Base-by-base conservation (phyloP, 2,797 vertebrate species). In the Cossypha caffra region DNA sequence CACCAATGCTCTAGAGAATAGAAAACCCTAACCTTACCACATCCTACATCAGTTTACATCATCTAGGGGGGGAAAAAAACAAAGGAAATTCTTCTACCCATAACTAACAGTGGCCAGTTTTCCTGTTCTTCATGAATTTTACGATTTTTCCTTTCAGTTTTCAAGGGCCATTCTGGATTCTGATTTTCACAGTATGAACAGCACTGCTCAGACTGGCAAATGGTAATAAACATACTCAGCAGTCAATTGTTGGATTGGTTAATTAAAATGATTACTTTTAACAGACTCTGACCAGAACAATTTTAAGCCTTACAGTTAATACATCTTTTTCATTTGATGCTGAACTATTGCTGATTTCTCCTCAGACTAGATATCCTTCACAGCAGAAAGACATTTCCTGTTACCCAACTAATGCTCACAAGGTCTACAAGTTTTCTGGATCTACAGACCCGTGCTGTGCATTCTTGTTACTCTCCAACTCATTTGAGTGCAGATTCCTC, bases 21-120 rank as follows among this genome's bases (percentile, higher is more conserved):
- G 28, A 76, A 87, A 81, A 91, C 31, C 73, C 51, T 38, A 45
- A 63, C 0, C 31, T 88, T 58, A 59, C 3, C 35, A 33, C 11
- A 55, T 50, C 16, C 18, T 59, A 29, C 5, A 5, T 28, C 54
- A 82, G 25, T 55, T 89, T 66, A 62, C 13, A 73, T 12, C 10
- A 63, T 6, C 25, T 7, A 1, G 5, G 13, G 4, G 0, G 1
- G 42, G 26, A 47, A 57, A 42, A 33, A 7, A 0, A 0, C 6
- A 17, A 29, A 42, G 2, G 0, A n/a, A 45, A 62, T 55, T 71
- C 7, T 67, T 81, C 66, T 66, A 55, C 40, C 15, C n/a, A 35
- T 28, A 62, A 55, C 14, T 33, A 87, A 40, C 1, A 26, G 28
- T 6, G 38, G 37, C 16, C 4, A 81, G 47, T 19, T 15, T 74